phyloP scores from a whole-genome alignment of 2,888 invertebrate species.

The Drosophila ustulata region DNA sequence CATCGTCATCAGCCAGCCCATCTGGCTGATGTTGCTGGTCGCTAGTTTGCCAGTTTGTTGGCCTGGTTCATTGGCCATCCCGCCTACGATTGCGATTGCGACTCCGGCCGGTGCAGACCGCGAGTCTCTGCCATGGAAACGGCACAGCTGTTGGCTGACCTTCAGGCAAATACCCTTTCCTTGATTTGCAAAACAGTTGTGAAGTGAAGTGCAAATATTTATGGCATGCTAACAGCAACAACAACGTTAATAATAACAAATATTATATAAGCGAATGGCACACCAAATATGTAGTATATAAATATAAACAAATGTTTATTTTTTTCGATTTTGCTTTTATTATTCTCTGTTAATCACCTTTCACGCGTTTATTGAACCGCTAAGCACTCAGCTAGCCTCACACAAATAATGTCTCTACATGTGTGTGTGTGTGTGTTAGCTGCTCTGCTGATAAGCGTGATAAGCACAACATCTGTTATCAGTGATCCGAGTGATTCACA shows the following conservation, averaged over 20 bases:
- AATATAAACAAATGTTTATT: conserved; percentile 24
- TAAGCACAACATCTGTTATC: conserved; percentile 17
- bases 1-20: not conserved
- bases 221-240: conserved; percentile 27
- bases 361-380: conserved; percentile 60
- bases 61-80: conserved; percentile 56
- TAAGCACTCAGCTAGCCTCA: not conserved
- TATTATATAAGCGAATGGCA: conserved; percentile 41
- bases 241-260: conserved; percentile 16
- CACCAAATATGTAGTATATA: conserved; percentile 8
- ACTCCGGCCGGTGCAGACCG: not conserved
- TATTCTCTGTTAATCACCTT: conserved; percentile 47
- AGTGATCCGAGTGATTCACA: conserved; percentile 2
- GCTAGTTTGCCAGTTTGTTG: not conserved
- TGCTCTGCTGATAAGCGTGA: conserved; percentile 22
- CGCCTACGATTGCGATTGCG: conserved; percentile 31
- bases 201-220: conserved; percentile 56
- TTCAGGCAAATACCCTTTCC: conserved; percentile 51
- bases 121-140: not conserved
- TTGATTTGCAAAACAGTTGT: conserved; percentile 40
- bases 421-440: not conserved
- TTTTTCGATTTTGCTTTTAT: conserved; percentile 21
- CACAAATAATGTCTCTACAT: conserved; percentile 4
- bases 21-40: not conserved
- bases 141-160: conserved; percentile 59